Conservation (phyloP, 2,797 vertebrate genomes). For the Erpetoichthys calabaricus region DNA sequence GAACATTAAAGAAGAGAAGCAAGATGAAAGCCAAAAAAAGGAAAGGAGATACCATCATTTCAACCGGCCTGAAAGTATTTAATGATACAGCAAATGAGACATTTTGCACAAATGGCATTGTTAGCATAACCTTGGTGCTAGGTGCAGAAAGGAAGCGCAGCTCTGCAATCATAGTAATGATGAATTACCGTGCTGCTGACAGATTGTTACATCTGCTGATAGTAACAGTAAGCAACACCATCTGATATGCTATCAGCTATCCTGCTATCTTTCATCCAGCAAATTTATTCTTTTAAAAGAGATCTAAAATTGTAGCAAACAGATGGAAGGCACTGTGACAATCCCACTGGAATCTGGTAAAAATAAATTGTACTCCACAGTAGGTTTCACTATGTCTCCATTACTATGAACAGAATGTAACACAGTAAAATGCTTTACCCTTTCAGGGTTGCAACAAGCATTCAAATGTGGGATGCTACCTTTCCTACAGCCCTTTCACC, state of each 20-base stretch:
- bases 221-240: constrained; percentile 18
- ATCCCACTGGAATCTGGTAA: constrained; percentile 58
- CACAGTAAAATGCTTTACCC: no score
- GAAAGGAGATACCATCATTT: constrained; percentile 21
- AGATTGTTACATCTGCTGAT: constrained; percentile 20
- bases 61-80: constrained; percentile 13
- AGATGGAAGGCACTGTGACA: constrained; percentile 46
- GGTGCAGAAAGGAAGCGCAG: constrained; percentile 19
- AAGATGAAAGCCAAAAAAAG: not conserved
- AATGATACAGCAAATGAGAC: constrained; percentile 27
- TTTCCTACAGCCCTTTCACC: no score
- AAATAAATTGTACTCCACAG: constrained; percentile 48
- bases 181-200: constrained; percentile 18
- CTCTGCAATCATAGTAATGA: constrained; percentile 11
- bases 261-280: constrained; percentile 8
- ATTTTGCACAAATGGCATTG: constrained; percentile 22
- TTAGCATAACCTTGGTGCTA: constrained; percentile 27
- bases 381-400: no score
- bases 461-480: no score
- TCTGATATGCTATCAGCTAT: constrained; percentile 26
- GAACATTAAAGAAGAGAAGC: no score
- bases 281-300: constrained; percentile 13
- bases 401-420: no score
- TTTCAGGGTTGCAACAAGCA: no score
- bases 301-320: constrained; percentile 17